Conservation (phyloP, 2,113 vertebrate species). For the Hypomesus transpacificus region DNA sequence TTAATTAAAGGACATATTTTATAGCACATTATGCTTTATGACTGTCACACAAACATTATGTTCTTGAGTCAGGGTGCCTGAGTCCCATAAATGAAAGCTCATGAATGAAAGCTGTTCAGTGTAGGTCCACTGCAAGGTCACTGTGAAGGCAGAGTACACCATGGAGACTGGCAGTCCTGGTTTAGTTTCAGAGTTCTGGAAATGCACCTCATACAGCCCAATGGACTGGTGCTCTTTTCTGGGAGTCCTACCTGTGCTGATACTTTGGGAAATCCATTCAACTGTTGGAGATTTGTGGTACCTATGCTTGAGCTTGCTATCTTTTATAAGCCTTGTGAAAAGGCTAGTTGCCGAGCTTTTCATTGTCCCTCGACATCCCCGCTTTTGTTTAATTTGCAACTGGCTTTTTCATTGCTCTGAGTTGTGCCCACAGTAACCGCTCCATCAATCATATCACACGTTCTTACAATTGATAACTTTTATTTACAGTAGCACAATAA, state of each 20-base stretch:
- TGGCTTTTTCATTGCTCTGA: no score
- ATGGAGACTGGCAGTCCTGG: slow-evolving; percentile 53
- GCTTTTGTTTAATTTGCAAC: no score
- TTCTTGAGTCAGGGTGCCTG: slow-evolving; percentile 67
- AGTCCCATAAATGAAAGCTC: slow-evolving; percentile 65
- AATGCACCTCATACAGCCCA: slow-evolving; percentile 54
- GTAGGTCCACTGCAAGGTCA: slow-evolving; percentile 64
- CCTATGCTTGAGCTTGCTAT: no score
- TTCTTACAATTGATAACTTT: no score
- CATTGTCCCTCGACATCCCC: no score
- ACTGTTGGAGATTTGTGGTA: no score
- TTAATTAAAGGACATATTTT: slow-evolving; percentile 93
- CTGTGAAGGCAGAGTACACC: slow-evolving; percentile 68
- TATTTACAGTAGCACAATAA: no score
- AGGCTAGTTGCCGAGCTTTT: no score
- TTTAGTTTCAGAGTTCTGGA: slow-evolving; percentile 47
- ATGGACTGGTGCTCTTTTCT: slow-evolving; percentile 42
- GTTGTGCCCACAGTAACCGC: no score
- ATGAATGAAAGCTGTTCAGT: slow-evolving; percentile 77
- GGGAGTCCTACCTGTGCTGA: slow-evolving; percentile 24
- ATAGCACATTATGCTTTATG: slow-evolving; percentile 90
- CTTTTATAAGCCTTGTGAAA: no score
- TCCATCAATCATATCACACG: no score
- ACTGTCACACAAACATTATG: slow-evolving; percentile 90
- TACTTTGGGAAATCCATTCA: slow-evolving; percentile 17